Evolutionary conservation across 2,888 invertebrate species (phyloP).

Genomic region (Ophioninae sp.): DNA sequence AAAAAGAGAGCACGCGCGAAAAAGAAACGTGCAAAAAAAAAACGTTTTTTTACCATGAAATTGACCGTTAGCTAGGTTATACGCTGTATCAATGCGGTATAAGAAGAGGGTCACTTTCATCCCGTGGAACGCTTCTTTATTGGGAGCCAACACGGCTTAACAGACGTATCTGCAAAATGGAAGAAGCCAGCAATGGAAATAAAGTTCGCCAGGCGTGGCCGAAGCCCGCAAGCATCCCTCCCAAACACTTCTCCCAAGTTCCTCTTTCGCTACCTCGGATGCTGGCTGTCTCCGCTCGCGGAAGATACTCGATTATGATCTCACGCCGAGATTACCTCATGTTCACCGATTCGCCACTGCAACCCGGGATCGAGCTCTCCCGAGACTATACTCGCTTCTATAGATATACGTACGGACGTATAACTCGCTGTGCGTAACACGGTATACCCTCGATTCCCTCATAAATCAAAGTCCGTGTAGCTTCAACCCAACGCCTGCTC

Average conservation of each 20-base stretch:
- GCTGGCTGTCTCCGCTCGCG: conserved; percentile 33
- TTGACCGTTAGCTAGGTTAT: neutral
- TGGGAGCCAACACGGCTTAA: neutral
- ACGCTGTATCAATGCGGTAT: neutral
- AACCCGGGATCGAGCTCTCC: conserved; percentile 16
- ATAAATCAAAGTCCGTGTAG: conserved; percentile 71
- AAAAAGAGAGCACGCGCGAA: conserved; percentile 27
- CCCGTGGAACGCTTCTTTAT: conserved; percentile 9
- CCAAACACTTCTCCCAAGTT: conserved; percentile 13
- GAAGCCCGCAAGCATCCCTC: conserved; percentile 10
- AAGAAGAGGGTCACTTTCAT: conserved; percentile 10
- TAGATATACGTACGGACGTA: neutral
- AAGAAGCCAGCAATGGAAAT: conserved; percentile 32
- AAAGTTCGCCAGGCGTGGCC: conserved; percentile 59
- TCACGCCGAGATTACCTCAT: conserved; percentile 69
- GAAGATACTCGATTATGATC: conserved; percentile 72
- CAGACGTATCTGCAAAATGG: neutral
- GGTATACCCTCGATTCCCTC: conserved; percentile 70
- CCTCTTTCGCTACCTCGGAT: conserved; percentile 5
- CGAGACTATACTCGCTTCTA: neutral
- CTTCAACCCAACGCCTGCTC: conserved; percentile 31
- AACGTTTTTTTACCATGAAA: conserved; percentile 6
- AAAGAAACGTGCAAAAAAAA: conserved; percentile 28
- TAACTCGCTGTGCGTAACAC: conserved; percentile 68
- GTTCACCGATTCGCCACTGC: conserved; percentile 69